phyloP scores from a whole-genome alignment of 2,797 vertebrate genomes.

The Mormyrus proboscirostris region DNA sequence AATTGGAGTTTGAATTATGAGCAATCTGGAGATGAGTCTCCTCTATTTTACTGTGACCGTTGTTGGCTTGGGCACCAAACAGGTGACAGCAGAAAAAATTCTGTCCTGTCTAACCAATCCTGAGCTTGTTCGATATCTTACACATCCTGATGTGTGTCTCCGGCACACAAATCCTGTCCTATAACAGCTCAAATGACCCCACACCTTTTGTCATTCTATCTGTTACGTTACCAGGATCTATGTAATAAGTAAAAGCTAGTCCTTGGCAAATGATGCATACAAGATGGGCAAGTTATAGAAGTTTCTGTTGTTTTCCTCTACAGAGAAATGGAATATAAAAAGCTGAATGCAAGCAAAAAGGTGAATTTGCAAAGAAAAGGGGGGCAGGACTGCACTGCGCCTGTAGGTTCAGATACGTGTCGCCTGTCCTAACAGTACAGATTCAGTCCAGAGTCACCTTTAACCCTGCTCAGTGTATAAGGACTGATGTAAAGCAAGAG shows the following conservation, averaged over 20 bases:
- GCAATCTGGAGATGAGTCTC: neutral
- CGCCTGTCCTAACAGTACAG: neutral
- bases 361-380: neutral
- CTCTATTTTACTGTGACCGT: neutral
- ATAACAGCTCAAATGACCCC: neutral
- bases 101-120: neutral
- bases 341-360: neutral
- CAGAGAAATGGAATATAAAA: neutral
- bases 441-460: slow-evolving; percentile 4
- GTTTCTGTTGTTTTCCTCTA: neutral
- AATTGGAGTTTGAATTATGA: neutral
- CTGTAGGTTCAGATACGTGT: neutral
- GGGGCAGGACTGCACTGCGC: neutral
- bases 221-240: neutral
- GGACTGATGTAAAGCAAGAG: neutral
- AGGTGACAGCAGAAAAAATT: neutral
- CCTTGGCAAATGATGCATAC: neutral
- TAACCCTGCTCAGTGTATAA: neutral
- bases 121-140: neutral
- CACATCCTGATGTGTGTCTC: neutral
- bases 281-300: neutral
- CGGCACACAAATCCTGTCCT: neutral
- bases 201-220: neutral
- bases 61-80: neutral
- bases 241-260: neutral